Base-by-base conservation (phyloP, 1,140 invertebrate species). In the Uloborus diversus region DNA sequence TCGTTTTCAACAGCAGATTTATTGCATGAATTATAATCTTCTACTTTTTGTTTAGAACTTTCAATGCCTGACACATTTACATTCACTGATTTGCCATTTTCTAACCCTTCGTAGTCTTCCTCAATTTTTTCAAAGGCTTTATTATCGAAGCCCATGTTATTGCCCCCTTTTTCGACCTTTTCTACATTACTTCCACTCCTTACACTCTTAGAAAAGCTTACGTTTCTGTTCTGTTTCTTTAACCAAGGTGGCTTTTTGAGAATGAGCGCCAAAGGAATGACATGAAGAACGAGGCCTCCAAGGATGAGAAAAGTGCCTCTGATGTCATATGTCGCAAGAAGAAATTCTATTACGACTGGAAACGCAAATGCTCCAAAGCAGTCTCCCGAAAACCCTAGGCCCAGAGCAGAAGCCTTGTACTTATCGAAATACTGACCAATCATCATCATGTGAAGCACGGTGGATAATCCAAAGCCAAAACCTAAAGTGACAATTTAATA, bases 271-370 rank as follows among this genome's bases (percentile, higher is more conserved):
- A 92, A 92, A 1, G 94, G 92, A 89, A 93, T 93, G 1, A 94
- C 92, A 84, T 96, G 94, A 14, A 96, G 86, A 61, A 93, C 92
- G 1, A 95, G 87, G 20, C 91, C 94, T 4, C 94, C 94, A 87
- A 95, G 91, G 3, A 94, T 86, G 0, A 94, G 86, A 4, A 94
- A 82, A 14, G 84, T 82, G 2, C 86, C 86, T 33, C 81, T 64
- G 0, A 84, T 20, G 3, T 56, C 69, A 51, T 84, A 84, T 4
- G 75, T 37, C 1, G 28, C 30, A 0, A 83, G n/a, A 2, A 83
- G 20, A 11, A 82, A 57, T 75, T 87, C 83, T 7, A 85, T 81
- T 0, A 86, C n/a, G 9, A 84, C 82, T n/a, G 87, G 86, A 33
- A 86, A 70, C 4, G 85, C 51, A 56, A 87, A 86, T 1, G 85